Conservation (phyloP, 2,113 vertebrate genomes). For the Melanostigma gelatinosum region DNA sequence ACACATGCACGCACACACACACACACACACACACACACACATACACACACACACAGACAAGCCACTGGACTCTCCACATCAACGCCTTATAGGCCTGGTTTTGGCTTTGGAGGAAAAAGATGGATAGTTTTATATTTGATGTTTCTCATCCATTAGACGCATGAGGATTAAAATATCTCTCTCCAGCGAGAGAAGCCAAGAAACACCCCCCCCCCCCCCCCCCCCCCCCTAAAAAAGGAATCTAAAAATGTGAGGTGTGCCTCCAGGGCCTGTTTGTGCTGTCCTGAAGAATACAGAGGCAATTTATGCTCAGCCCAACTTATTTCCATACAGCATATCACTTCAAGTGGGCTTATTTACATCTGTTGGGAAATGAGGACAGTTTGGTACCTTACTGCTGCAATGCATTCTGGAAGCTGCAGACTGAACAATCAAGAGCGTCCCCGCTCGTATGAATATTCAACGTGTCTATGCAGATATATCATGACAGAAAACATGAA, state of each 20-base stretch:
- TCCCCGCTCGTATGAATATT: constrained; percentile 57
- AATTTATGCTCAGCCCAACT: constrained; percentile 34
- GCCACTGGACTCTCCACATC: constrained; percentile 7
- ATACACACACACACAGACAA: neutral
- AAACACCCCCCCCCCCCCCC: constrained; percentile 14
- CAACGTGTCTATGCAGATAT: constrained; percentile 57
- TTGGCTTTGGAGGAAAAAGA: constrained; percentile 22
- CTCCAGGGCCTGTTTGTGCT: constrained; percentile 39
- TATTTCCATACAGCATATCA: constrained; percentile 39
- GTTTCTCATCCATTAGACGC: constrained; percentile 47
- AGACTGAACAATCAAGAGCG: constrained; percentile 24
- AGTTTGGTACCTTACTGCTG: constrained; percentile 35
- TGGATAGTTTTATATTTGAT: constrained; percentile 54
- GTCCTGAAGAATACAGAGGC: constrained; percentile 52
- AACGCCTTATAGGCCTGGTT: constrained; percentile 29
- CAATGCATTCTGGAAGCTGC: constrained; percentile 26
- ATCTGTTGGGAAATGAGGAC: constrained; percentile 35
- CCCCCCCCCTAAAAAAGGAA: constrained; percentile 29
- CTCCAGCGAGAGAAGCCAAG: constrained; percentile 34
- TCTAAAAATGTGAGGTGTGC: constrained; percentile 49
- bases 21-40: neutral
- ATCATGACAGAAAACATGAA: constrained; percentile 50
- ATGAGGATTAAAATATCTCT: constrained; percentile 52
- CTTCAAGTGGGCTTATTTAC: constrained; percentile 34
- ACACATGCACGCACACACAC: neutral